These are phyloP conservation scores for Philaethria dido DNA, from an alignment of 2,888 invertebrate species.

Conservation along the genomic window DNA sequence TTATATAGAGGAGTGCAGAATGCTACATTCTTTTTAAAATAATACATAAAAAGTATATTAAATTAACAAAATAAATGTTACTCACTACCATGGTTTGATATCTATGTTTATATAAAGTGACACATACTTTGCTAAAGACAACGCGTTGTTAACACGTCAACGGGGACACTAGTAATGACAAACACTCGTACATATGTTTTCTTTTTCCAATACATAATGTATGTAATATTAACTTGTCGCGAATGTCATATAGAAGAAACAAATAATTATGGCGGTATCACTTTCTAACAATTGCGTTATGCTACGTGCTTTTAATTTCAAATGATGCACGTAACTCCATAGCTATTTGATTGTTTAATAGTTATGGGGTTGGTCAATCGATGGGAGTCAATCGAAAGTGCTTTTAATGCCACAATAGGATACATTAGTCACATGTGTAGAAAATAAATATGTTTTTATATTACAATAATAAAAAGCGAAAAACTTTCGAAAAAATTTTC, in stretches of 20 bases:
- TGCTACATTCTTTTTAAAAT: too few relatives aligned
- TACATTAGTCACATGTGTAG: background rate
- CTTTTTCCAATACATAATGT: background rate
- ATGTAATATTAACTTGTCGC: background rate
- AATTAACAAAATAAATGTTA: too few relatives aligned
- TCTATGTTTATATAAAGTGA: too few relatives aligned
- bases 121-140: too few relatives aligned
- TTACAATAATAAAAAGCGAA: too few relatives aligned
- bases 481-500: too few relatives aligned
- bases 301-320: conserved; percentile 39
- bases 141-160: too few relatives aligned
- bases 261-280: conserved; percentile 44
- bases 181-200: too few relatives aligned
- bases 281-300: conserved; percentile 48
- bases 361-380: conserved; percentile 38
- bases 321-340: conserved; percentile 38
- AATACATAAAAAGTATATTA: too few relatives aligned
- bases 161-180: too few relatives aligned
- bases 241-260: conserved; percentile 37
- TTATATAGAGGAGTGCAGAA: too few relatives aligned
- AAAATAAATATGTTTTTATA: background rate
- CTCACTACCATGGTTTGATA: too few relatives aligned
- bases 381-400: conserved; percentile 32
- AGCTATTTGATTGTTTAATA: conserved; percentile 32
- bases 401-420: conserved; percentile 8